Conservation (phyloP, 1,140 invertebrate species). For the Brachionus sp. region DNA sequence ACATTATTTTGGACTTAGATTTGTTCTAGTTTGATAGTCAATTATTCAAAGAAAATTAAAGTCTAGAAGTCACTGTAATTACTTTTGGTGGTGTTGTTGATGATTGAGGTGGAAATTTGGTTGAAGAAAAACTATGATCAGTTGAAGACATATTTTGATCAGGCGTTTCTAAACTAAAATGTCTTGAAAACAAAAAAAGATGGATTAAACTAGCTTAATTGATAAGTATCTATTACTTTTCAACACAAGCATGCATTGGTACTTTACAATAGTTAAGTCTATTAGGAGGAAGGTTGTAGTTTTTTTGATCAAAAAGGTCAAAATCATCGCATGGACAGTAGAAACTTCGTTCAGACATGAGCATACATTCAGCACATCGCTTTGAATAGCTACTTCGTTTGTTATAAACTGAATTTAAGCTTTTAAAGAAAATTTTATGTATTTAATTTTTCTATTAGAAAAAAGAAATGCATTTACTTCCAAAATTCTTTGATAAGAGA, state of each 20-base stretch:
- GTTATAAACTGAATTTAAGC: conserved; percentile 1
- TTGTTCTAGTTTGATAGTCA: no score
- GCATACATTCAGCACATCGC: conserved; percentile 18
- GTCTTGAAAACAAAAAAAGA: no score
- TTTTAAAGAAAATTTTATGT: background rate
- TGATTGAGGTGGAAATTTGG: no score
- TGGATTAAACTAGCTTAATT: no score
- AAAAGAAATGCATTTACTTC: background rate
- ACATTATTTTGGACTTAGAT: no score
- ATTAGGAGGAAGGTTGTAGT: background rate
- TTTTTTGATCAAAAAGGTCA: background rate
- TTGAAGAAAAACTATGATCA: no score
- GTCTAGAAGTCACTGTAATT: no score
- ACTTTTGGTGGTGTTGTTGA: no score
- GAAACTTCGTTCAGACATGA: conserved; percentile 9
- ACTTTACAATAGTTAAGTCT: background rate
- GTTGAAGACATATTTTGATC: no score
- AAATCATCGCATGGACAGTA: conserved; percentile 43
- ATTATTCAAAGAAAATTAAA: no score
- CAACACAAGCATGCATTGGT: conserved; percentile 12
- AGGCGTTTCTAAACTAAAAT: no score
- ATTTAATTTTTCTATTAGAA: background rate
- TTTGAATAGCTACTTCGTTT: background rate
- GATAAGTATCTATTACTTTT: conserved; percentile 6
- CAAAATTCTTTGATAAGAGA: background rate